Evolutionary conservation across 2,113 vertebrate species (phyloP).

Genomic region (Tupaia tana): DNA sequence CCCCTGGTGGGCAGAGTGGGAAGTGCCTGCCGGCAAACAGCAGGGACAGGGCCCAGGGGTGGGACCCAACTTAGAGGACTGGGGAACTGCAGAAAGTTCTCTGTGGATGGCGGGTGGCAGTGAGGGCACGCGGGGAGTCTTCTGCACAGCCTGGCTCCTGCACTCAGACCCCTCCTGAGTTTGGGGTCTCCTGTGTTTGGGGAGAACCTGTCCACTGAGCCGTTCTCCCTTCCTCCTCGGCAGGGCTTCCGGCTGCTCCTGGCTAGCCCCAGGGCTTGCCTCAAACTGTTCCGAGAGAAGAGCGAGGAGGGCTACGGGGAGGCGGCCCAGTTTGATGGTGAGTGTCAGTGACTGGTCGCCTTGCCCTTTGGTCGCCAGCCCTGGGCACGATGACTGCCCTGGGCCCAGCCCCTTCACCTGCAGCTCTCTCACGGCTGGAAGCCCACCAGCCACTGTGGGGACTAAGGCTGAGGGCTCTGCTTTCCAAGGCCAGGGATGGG

Average conservation of each 20-base stretch:
- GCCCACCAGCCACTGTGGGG: not conserved
- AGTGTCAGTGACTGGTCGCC: not conserved
- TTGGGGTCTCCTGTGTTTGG: not conserved
- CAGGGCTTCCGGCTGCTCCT: constrained; percentile 95
- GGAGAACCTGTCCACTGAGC: not conserved
- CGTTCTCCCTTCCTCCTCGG: rapidly evolving
- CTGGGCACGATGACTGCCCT: not conserved
- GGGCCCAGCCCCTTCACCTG: not conserved
- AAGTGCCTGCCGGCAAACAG: not conserved
- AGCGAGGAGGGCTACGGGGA: constrained; percentile 88
- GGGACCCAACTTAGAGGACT: not conserved
- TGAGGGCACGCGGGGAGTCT: rapidly evolving
- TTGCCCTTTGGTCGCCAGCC: not conserved
- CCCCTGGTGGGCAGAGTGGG: not conserved
- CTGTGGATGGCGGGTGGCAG: not conserved
- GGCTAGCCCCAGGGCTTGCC: constrained; percentile 92
- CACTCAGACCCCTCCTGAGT: not conserved
- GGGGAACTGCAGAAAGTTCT: not conserved
- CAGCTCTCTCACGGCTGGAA: not conserved
- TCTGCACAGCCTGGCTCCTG: rapidly evolving
- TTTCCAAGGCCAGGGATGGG: not conserved
- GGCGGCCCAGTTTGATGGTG: constrained; percentile 90
- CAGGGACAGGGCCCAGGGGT: not conserved
- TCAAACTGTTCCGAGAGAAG: constrained; percentile 90
- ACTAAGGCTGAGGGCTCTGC: not conserved